Evolutionary conservation across 2,888 invertebrate species (phyloP).

Genomic region (Tenthredo amoena): DNA sequence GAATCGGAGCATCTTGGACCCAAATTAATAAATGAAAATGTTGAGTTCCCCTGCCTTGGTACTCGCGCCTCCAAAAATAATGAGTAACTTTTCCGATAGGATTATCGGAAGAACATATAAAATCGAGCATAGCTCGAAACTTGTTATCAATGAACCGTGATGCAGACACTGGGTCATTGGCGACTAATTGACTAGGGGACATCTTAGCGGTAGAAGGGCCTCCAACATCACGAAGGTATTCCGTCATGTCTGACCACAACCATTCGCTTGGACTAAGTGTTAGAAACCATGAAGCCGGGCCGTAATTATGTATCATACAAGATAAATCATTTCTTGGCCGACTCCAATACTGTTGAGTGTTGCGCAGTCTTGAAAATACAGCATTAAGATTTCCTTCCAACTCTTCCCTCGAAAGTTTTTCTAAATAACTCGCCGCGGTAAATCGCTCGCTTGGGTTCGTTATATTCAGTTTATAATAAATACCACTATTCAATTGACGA

Average conservation of each 20-base stretch:
- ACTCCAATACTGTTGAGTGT: slow-evolving; percentile 58
- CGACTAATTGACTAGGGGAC: slow-evolving; percentile 65
- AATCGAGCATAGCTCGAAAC: slow-evolving; percentile 66
- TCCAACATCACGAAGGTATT: slow-evolving; percentile 65
- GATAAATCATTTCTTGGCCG: slow-evolving; percentile 59
- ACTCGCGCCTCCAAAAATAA: slow-evolving; percentile 57
- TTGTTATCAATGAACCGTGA: slow-evolving; percentile 69
- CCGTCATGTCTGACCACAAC: slow-evolving; percentile 65
- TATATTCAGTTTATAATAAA: no score
- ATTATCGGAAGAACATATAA: slow-evolving; percentile 62
- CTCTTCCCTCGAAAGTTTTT: no score
- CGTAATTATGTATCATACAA: slow-evolving; percentile 59
- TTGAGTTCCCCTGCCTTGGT: slow-evolving; percentile 64
- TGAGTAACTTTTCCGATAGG: slow-evolving; percentile 60
- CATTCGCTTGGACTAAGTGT: no score
- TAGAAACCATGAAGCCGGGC: no score
- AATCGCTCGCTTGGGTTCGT: no score
- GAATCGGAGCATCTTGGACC: slow-evolving; percentile 63
- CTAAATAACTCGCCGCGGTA: no score
- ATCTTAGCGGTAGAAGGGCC: slow-evolving; percentile 60
- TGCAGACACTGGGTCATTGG: slow-evolving; percentile 67
- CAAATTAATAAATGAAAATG: slow-evolving; percentile 64
- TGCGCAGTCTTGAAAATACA: slow-evolving; percentile 26
- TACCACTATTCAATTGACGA: no score
- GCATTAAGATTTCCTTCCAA: no score